These are phyloP conservation scores for Corythucha ciliata DNA, from an alignment of 2,888 invertebrate species.

Conservation along the genomic window DNA sequence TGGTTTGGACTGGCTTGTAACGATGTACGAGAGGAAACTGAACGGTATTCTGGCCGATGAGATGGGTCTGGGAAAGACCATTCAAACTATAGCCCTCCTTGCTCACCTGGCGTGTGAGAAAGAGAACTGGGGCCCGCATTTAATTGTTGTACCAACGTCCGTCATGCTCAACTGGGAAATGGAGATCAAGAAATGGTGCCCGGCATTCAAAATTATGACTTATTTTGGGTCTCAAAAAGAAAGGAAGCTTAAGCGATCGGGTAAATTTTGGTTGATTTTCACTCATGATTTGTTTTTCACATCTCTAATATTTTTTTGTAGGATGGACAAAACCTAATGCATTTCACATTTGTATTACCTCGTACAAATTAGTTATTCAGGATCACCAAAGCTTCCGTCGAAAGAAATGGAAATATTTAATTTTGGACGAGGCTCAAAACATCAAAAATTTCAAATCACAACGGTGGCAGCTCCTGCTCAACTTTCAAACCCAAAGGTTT, in stretches of 20 bases:
- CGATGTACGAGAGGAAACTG: conserved; percentile 87
- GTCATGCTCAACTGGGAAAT: conserved; percentile 99
- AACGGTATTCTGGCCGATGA: conserved; percentile 96
- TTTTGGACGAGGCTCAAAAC: conserved; percentile 97
- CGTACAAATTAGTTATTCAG: conserved; percentile 95
- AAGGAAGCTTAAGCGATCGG: conserved; percentile 76
- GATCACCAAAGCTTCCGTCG: conserved; percentile 95
- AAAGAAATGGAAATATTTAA: conserved; percentile 97
- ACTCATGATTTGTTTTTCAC: not conserved
- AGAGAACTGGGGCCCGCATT: conserved; percentile 95
- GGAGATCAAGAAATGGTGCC: conserved; percentile 99
- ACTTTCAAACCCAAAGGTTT: conserved; percentile 83
- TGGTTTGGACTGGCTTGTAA: conserved; percentile 93
- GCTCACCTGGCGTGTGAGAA: conserved; percentile 90
- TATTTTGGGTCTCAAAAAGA: conserved; percentile 97
- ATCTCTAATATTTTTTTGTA: conserved; percentile 27
- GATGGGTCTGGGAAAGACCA: conserved; percentile 96
- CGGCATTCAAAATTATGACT: conserved; percentile 95
- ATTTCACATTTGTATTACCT: conserved; percentile 96
- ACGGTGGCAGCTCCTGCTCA: conserved; percentile 92
- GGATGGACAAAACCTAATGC: conserved; percentile 98
- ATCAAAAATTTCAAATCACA: conserved; percentile 99
- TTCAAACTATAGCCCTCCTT: conserved; percentile 89
- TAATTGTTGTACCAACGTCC: conserved; percentile 97
- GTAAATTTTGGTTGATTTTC: conserved; percentile 28